These are phyloP conservation scores for Himalopsyche japonica DNA, from an alignment of 2,888 invertebrate genomes.

Conservation along the genomic window DNA sequence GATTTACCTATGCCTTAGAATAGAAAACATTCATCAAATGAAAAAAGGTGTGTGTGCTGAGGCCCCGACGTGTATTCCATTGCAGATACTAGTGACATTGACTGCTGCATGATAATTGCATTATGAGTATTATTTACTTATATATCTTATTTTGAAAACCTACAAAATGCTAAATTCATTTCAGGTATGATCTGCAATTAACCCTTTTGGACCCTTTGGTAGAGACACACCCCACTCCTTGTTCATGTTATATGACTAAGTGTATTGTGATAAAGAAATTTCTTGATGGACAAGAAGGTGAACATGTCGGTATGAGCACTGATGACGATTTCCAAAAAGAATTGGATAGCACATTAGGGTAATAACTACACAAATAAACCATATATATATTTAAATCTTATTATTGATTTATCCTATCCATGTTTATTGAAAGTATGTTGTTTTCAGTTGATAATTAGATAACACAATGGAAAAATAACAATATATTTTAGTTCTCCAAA, in stretches of 20 bases:
- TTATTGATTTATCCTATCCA: not conserved
- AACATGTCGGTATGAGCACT: not conserved
- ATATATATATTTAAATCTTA: not conserved
- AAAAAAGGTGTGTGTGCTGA: too few species aligned
- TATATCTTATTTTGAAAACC: too few species aligned
- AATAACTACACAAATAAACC: not conserved
- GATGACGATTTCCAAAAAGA: not conserved
- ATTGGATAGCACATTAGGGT: not conserved
- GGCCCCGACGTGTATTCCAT: too few species aligned
- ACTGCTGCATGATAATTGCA: not conserved
- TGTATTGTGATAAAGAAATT: constrained; percentile 73
- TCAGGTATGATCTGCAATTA: constrained; percentile 70
- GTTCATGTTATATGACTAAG: constrained; percentile 75
- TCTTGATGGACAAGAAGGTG: constrained; percentile 54
- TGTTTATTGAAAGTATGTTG: too few species aligned
- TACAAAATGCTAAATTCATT: constrained; percentile 19
- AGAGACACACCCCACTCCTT: constrained; percentile 77
- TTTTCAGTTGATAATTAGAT: too few species aligned
- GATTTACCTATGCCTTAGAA: too few species aligned
- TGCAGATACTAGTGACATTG: too few species aligned
- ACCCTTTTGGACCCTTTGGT: constrained; percentile 69
- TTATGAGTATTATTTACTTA: too few species aligned
- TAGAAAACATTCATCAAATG: too few species aligned
- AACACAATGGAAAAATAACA: too few species aligned
- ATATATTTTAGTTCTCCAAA: too few species aligned